phyloP scores from a whole-genome alignment of 2,797 vertebrate genomes.

The Melanotaenia nigrans region DNA sequence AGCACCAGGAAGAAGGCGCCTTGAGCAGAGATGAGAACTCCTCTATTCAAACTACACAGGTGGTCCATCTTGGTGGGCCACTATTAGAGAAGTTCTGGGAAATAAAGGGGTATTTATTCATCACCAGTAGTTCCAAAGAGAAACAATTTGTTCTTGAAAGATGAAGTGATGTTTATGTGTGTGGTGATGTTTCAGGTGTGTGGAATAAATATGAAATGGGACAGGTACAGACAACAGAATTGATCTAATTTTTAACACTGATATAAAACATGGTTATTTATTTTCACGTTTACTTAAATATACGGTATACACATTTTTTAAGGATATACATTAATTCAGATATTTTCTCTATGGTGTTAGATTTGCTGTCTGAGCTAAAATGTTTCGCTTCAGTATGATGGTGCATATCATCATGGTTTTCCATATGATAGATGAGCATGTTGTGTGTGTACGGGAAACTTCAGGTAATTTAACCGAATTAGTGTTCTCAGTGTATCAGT shows the following conservation, averaged over 20 bases:
- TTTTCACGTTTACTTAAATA: background rate
- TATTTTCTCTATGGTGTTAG: background rate
- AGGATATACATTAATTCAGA: background rate
- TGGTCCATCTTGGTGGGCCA: slow-evolving; percentile 85
- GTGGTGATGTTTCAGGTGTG: slow-evolving; percentile 3
- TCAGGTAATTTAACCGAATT: background rate
- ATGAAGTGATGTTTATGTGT: background rate
- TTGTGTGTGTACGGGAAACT: background rate
- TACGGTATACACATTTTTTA: background rate
- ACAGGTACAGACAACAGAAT: background rate
- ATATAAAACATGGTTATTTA: background rate
- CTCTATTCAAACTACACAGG: slow-evolving; percentile 78
- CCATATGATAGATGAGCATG: background rate
- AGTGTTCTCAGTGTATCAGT: slow-evolving; percentile 1
- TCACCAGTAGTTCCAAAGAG: slow-evolving; percentile 4
- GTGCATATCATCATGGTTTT: background rate
- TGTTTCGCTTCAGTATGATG: background rate
- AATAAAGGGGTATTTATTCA: slow-evolving; percentile 31
- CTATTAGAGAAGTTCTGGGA: slow-evolving; percentile 39
- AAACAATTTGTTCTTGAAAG: slow-evolving; percentile 37
- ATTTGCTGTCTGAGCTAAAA: background rate
- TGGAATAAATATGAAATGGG: background rate
- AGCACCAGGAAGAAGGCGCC: slow-evolving; percentile 55
- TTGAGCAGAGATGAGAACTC: slow-evolving; percentile 65
- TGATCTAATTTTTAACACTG: background rate